These are phyloP conservation scores for Elysia chlorotica DNA, from an alignment of 1,140 invertebrate genomes.

Conservation along the genomic window DNA sequence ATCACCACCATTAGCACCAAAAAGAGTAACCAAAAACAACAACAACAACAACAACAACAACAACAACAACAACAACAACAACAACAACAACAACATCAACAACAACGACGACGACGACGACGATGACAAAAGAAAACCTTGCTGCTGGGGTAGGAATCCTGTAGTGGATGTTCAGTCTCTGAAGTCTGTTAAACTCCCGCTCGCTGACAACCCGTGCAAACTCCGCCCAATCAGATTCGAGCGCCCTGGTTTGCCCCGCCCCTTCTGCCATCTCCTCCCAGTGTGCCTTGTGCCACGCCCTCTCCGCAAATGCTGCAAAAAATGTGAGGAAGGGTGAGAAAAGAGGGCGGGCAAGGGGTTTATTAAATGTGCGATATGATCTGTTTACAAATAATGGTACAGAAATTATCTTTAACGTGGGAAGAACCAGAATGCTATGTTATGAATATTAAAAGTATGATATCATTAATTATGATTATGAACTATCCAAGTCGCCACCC, in stretches of 20 bases:
- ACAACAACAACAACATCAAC: background rate
- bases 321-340: too few species aligned
- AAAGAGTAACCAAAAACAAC: too few species aligned
- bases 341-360: too few species aligned
- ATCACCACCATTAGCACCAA: too few species aligned
- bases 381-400: too few species aligned
- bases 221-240: constrained; percentile 40
- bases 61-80: background rate
- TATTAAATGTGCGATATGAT: too few species aligned
- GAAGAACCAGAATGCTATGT: too few species aligned
- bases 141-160: constrained; percentile 52
- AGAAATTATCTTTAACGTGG: too few species aligned
- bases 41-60: background rate
- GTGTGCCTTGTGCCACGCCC: constrained; percentile 52
- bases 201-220: constrained; percentile 49
- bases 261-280: constrained; percentile 41
- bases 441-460: too few species aligned
- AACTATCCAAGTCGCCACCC: too few species aligned
- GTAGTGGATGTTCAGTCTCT: constrained; percentile 41
- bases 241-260: constrained; percentile 12
- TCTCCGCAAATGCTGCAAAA: constrained; percentile 44
- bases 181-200: constrained; percentile 44
- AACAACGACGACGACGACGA: background rate
- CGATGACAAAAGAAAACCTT: too few species aligned
- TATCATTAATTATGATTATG: too few species aligned